Conservation (phyloP, 2,797 vertebrate species). For the Lepidocolaptes lacrymiger region DNA sequence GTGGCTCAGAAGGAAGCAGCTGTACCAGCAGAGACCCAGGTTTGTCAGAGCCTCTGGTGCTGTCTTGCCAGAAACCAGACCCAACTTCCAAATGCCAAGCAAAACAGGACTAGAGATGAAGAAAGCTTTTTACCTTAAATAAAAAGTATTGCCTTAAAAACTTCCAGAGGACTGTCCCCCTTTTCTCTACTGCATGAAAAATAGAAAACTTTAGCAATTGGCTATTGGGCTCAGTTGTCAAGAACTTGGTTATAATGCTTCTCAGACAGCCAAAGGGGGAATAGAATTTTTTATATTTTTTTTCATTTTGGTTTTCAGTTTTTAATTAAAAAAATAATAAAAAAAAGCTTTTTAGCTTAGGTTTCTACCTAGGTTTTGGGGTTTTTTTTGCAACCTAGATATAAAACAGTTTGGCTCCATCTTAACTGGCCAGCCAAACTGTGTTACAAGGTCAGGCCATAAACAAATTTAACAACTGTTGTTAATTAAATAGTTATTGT, state of each 20-base stretch:
- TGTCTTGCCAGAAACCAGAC: not conserved
- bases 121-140: not conserved
- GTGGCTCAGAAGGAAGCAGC: not conserved
- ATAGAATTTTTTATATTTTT: not conserved
- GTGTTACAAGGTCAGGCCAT: slow-evolving; percentile 68
- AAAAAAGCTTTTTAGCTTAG: not conserved
- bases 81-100: not conserved
- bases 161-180: not conserved
- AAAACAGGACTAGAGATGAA: not conserved
- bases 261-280: not conserved
- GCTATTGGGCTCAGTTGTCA: not conserved
- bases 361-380: not conserved
- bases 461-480: slow-evolving; percentile 73
- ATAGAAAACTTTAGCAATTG: not conserved
- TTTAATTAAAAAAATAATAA: not conserved
- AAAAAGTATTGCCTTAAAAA: not conserved
- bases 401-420: slow-evolving; percentile 54
- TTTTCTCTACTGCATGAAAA: not conserved
- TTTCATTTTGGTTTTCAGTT: not conserved
- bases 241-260: not conserved
- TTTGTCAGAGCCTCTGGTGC: not conserved
- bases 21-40: not conserved
- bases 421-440: slow-evolving; percentile 44
- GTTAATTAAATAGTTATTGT: slow-evolving; percentile 80
- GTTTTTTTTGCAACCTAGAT: not conserved